A percentile compares a stretch with the other conserved stretches of the same genome.
Evolutionary conservation across 2,797 vertebrate genomes (phyloP).

Genomic region (Xiphophorus birchmanni): DNA sequence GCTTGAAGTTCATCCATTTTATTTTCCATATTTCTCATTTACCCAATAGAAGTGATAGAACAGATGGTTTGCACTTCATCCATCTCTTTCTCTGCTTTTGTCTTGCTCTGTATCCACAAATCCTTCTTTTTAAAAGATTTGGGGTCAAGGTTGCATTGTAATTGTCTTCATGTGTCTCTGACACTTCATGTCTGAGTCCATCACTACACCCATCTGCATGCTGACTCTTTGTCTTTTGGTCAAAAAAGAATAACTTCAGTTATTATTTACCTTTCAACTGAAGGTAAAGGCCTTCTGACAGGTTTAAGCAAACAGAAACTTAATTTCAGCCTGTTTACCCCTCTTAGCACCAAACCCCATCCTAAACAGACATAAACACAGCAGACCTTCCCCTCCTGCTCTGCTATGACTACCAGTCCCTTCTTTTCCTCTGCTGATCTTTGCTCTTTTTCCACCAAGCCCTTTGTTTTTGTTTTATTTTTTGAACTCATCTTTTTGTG

Average conservation of each 20-base stretch:
- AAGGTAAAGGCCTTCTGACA: background rate
- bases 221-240: no score
- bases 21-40: no score
- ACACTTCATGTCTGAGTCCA: no score
- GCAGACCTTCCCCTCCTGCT: background rate
- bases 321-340: background rate
- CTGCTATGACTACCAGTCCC: conserved; percentile 26
- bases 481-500: conserved; percentile 7
- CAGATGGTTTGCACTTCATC: no score
- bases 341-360: background rate
- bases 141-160: no score
- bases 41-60: no score
- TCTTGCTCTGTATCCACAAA: no score
- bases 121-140: no score
- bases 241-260: background rate
- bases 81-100: no score
- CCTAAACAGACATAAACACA: background rate
- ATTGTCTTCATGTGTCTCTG: no score
- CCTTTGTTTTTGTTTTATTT: conserved; percentile 15
- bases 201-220: no score
- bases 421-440: conserved; percentile 37
- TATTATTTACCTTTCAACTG: background rate
- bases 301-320: background rate
- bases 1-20: no score
- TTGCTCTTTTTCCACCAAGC: conserved; percentile 51